phyloP scores from a whole-genome alignment of 2,888 invertebrate species.

The Erynnis tages region DNA sequence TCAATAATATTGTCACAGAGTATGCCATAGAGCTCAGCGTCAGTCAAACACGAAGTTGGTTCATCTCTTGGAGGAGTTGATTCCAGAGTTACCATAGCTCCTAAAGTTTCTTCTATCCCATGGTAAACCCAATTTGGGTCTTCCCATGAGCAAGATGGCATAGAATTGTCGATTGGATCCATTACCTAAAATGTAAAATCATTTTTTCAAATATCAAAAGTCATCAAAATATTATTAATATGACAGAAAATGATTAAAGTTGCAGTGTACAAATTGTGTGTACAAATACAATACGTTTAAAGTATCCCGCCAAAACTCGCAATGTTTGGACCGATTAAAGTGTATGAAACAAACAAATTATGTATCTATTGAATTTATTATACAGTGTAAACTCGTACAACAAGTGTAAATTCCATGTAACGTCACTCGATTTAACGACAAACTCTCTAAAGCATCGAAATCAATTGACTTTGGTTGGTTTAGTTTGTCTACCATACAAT shows the following conservation, averaged over 20 bases:
- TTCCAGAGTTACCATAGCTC: conserved; percentile 3
- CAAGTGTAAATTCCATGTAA: neutral
- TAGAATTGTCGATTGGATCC: no score
- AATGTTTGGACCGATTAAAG: no score
- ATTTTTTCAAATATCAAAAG: no score
- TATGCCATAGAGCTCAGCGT: conserved; percentile 21
- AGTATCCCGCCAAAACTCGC: neutral
- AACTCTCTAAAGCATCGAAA: neutral
- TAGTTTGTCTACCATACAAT: conserved; percentile 22
- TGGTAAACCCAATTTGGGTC: conserved; percentile 3
- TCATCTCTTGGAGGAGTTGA: conserved; percentile 3
- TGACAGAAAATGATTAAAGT: no score
- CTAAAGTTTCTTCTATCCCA: conserved; percentile 3
- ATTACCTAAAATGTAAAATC: no score
- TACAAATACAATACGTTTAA: conserved; percentile 1
- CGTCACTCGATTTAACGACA: no score
- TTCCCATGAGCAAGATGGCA: conserved; percentile 3
- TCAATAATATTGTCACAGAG: conserved; percentile 26
- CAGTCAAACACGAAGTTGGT: conserved; percentile 11
- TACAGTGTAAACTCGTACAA: no score
- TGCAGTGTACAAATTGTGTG: conserved; percentile 3
- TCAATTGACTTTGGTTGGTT: conserved; percentile 1
- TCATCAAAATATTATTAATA: no score
- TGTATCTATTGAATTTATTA: no score
- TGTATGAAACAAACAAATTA: no score